Conservation (phyloP, 2,797 vertebrate species). For the Poecile montanus region DNA sequence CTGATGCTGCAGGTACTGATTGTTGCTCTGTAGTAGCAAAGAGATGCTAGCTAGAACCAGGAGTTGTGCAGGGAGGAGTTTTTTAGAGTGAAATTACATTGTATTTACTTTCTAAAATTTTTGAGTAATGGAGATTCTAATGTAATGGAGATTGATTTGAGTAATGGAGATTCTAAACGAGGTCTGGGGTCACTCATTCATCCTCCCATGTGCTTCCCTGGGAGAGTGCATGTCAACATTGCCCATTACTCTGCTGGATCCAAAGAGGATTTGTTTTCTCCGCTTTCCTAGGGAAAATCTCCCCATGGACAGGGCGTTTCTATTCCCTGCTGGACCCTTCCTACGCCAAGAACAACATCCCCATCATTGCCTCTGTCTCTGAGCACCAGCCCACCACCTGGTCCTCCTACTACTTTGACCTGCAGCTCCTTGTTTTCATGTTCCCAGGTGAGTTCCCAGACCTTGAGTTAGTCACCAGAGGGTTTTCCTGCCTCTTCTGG, state of each 20-base stretch:
- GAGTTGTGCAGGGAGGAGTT: fast-evolving
- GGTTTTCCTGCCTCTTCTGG: background rate
- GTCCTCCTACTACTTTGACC: conserved; percentile 98
- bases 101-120: background rate
- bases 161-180: fast-evolving
- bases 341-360: conserved; percentile 99
- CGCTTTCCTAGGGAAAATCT: conserved; percentile 88
- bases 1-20: background rate
- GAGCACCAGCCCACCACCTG: conserved; percentile 99
- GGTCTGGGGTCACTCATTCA: background rate
- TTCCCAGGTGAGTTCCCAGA: conserved; percentile 84
- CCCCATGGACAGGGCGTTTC: conserved; percentile 97
- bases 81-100: background rate
- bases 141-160: background rate
- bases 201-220: background rate
- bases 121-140: background rate
- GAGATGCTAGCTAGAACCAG: background rate
- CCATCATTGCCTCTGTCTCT: conserved; percentile 97
- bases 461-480: fast-evolving
- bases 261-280: background rate
- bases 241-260: background rate
- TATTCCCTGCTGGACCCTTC: conserved; percentile 97
- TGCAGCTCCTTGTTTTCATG: conserved; percentile 98
- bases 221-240: fast-evolving
- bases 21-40: background rate